Percentiles rank a stretch among this genome's conserved stretches.
Conservation (phyloP, 2,888 invertebrate genomes). For the Drosophila hamatofila region DNA sequence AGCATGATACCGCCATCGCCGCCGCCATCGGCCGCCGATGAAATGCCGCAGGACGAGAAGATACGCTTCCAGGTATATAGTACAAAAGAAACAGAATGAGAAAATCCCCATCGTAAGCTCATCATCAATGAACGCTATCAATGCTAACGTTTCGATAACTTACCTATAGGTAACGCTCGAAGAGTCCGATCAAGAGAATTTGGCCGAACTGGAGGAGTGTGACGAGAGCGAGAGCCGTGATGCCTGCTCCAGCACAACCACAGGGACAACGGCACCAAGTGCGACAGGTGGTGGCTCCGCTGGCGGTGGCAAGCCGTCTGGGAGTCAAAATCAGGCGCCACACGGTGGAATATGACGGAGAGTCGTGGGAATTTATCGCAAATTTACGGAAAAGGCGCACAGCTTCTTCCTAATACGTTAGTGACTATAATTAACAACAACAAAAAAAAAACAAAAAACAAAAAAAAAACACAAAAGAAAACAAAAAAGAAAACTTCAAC, state of each 20-base stretch:
- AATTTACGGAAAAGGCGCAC: constrained; percentile 95
- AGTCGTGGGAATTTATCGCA: constrained; percentile 95
- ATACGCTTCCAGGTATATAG: constrained; percentile 89
- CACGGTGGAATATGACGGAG: constrained; percentile 95
- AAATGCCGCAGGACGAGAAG: constrained; percentile 88
- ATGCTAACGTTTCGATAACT: background rate
- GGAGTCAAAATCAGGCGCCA: constrained; percentile 87
- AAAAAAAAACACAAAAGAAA: constrained; percentile 23
- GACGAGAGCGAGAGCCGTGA: constrained; percentile 84
- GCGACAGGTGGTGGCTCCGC: constrained; percentile 32
- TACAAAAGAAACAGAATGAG: too few species aligned
- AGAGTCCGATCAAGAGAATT: constrained; percentile 87
- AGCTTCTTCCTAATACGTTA: constrained; percentile 95
- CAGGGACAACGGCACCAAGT: constrained; percentile 55
- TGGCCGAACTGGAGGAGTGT: constrained; percentile 89
- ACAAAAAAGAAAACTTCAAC: constrained; percentile 49
- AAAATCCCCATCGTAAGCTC: background rate
- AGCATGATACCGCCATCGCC: constrained; percentile 98
- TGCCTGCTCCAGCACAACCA: constrained; percentile 64
- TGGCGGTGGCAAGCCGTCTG: constrained; percentile 82
- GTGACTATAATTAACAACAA: constrained; percentile 72
- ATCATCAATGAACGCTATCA: background rate
- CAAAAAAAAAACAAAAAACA: constrained; percentile 26
- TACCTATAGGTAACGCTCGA: constrained; percentile 91
- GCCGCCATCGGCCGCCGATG: constrained; percentile 88